Percentiles rank a stretch among this genome's conserved stretches.
Evolutionary conservation across 1,140 invertebrate species (phyloP).

Genomic region (Atta cephalotes): DNA sequence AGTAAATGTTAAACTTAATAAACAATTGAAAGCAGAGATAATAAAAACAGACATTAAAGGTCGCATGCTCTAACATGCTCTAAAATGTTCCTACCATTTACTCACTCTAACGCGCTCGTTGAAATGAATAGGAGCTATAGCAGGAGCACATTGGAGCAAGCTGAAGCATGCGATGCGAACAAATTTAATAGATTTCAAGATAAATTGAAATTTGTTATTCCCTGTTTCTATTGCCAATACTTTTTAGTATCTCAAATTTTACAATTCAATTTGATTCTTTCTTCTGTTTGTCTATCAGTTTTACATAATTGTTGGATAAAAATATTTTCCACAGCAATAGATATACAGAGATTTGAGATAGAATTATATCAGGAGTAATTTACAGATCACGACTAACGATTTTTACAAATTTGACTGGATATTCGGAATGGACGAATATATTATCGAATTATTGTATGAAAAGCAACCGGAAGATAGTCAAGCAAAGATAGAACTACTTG

Average conservation of each 20-base stretch:
- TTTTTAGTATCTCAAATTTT: too few relatives aligned
- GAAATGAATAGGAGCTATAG: too few relatives aligned
- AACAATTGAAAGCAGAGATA: too few relatives aligned
- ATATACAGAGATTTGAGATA: background rate
- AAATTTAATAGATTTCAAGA: too few relatives aligned
- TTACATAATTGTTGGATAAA: background rate
- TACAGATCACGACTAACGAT: slow-evolving; percentile 89
- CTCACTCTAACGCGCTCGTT: too few relatives aligned
- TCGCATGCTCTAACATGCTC: too few relatives aligned
- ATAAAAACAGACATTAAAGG: too few relatives aligned
- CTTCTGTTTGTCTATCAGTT: background rate
- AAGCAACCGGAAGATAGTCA: slow-evolving; percentile 88
- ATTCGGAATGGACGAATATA: slow-evolving; percentile 96
- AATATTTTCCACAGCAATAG: background rate
- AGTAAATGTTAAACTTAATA: slow-evolving; percentile 82
- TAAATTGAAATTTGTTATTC: too few relatives aligned
- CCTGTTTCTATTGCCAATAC: too few relatives aligned
- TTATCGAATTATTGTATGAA: slow-evolving; percentile 90
- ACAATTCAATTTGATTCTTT: background rate
- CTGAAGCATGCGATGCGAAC: too few relatives aligned
- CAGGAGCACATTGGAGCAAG: too few relatives aligned
- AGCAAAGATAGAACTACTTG: slow-evolving; percentile 92
- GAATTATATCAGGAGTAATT: slow-evolving; percentile 74
- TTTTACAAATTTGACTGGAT: slow-evolving; percentile 94
- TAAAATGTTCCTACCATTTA: too few relatives aligned